Percentiles rank a stretch among this genome's conserved stretches.
Evolutionary conservation across 2,797 vertebrate genomes (phyloP).

Genomic region (Pyrocephalus nanus): DNA sequence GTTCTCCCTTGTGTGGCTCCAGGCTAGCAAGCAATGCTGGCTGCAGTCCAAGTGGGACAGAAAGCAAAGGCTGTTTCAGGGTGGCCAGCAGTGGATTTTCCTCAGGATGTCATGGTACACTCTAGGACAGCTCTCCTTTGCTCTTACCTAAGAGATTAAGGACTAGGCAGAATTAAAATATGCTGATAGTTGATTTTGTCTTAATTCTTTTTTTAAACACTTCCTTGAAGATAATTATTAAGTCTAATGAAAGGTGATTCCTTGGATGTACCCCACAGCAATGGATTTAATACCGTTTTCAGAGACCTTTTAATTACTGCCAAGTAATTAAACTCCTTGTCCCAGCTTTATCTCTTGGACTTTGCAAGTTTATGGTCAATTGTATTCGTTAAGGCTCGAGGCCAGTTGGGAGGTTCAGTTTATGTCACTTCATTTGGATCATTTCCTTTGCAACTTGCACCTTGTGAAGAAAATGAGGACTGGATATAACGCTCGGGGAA

Average conservation of each 20-base stretch:
- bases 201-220: background rate
- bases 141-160: background rate
- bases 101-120: background rate
- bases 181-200: background rate
- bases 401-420: background rate
- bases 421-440: background rate
- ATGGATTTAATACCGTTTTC: background rate
- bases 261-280: background rate
- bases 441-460: background rate
- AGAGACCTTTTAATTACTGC: conserved; percentile 6
- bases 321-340: background rate
- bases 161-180: background rate
- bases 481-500: background rate
- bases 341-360: conserved; percentile 7
- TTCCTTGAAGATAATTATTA: background rate
- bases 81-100: background rate
- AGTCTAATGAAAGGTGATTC: background rate
- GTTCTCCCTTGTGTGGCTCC: background rate
- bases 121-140: background rate
- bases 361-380: background rate
- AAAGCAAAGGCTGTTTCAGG: conserved; percentile 17
- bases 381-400: background rate
- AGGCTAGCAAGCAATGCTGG: background rate
- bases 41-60: conserved; percentile 19
- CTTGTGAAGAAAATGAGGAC: background rate